A percentile compares a stretch with the other conserved stretches of the same genome.
Evolutionary conservation across 2,113 vertebrate species (phyloP).

Genomic region (Myotis brandtii): DNA sequence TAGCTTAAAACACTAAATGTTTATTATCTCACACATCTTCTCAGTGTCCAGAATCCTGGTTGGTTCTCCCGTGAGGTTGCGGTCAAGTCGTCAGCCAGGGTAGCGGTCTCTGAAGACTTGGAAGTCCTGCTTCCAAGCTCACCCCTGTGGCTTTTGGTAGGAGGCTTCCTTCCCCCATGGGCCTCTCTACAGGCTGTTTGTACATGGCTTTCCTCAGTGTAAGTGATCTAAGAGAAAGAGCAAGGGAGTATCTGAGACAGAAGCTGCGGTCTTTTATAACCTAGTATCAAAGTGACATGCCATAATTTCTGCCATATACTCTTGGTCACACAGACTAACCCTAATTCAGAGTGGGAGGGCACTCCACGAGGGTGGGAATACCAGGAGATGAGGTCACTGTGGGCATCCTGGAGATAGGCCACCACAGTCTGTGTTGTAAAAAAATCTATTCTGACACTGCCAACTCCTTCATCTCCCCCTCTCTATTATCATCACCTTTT

Average conservation of each 20-base stretch:
- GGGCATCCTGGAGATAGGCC: neutral
- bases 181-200: neutral
- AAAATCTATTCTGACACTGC: neutral
- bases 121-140: neutral
- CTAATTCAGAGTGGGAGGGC: neutral
- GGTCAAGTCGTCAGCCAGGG: neutral
- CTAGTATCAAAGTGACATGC: neutral
- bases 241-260: neutral
- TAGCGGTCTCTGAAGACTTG: neutral
- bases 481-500: neutral
- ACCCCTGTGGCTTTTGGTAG: neutral
- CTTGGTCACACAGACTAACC: neutral
- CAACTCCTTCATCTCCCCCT: neutral
- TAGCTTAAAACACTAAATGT: conserved; percentile 8
- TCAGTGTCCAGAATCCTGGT: neutral
- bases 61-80: neutral
- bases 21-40: neutral
- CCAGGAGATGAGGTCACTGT: neutral
- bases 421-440: neutral
- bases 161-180: neutral
- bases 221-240: neutral
- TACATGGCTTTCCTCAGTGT: neutral
- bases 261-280: neutral
- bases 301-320: neutral
- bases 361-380: neutral